Conservation (phyloP, 2,113 vertebrate species). For the Mola mola region DNA sequence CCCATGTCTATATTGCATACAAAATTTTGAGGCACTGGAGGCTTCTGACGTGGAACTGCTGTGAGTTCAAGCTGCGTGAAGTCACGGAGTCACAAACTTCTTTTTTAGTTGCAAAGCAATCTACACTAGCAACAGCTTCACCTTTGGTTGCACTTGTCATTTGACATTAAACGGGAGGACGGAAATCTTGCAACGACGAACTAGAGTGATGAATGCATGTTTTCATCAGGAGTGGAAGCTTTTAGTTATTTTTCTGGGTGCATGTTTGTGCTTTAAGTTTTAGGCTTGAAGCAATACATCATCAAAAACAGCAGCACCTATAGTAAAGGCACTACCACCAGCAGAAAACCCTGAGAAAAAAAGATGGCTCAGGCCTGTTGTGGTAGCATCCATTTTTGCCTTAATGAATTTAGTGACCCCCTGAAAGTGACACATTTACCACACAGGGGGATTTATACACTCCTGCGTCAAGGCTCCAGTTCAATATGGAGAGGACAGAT, state of each 20-base stretch:
- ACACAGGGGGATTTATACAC: slow-evolving; percentile 83
- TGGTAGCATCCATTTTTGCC: slow-evolving; percentile 78
- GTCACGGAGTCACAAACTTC: slow-evolving; percentile 69
- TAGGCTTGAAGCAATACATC: slow-evolving; percentile 62
- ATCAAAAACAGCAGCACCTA: slow-evolving; percentile 57
- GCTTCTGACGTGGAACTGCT: slow-evolving; percentile 77
- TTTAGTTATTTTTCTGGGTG: slow-evolving; percentile 12
- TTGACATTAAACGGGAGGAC: slow-evolving; percentile 13
- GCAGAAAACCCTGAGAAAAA: slow-evolving; percentile 61
- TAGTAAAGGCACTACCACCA: slow-evolving; percentile 63
- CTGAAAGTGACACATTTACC: slow-evolving; percentile 85
- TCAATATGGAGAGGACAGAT: slow-evolving; percentile 77
- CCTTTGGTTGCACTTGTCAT: slow-evolving; percentile 77
- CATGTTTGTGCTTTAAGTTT: slow-evolving; percentile 38
- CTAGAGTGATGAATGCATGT: too few relatives aligned
- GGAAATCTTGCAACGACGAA: background rate
- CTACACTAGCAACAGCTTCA: slow-evolving; percentile 77
- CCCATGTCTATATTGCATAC: slow-evolving; percentile 69
- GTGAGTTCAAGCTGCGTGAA: slow-evolving; percentile 55
- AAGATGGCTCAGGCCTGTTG: slow-evolving; percentile 71
- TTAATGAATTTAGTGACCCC: slow-evolving; percentile 88
- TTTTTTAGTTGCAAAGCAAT: slow-evolving; percentile 77
- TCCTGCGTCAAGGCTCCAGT: slow-evolving; percentile 74
- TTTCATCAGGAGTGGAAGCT: too few relatives aligned
- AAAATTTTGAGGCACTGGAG: slow-evolving; percentile 57